Base-by-base conservation (phyloP, 2,797 vertebrate genomes). In the Craterocephalus amniculus region DNA sequence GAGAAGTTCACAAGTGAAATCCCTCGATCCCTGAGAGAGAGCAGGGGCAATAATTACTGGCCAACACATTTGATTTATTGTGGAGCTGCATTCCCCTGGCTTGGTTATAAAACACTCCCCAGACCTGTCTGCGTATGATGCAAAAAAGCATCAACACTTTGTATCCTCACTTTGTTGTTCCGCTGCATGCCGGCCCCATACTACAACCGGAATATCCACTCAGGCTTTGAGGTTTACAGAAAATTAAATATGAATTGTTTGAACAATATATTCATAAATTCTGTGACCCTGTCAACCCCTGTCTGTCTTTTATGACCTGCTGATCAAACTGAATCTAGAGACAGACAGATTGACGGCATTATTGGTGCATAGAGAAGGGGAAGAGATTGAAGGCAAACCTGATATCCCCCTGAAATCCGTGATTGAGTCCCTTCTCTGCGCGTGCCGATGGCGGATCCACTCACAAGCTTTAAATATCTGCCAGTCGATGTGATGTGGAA, bases 1-100 rank as follows among this genome's bases (percentile, higher is more conserved):
- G 75, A 63, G 73, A 88, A 76, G 89, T 81, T 85, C 83, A 84
- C 40, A 52, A 74, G 84, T 78, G 78, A 88, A 91, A 87, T 86
- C 88, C 83, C 87, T 54, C 55, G 58, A 64, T 76, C 83, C 83
- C 65, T 18, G 68, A 32, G 74, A 86, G 76, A 79, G 78, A 84
- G 79, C 72, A 63, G 62, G 80, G 58, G 85, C 85, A 87, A 87
- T 91, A 91, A 90, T 90, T 89, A 91, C 83, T 61, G 83, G 76
- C 70, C 79, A 77, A 72, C 81, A 79, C 60, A 55, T 92, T 83
- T 90, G 84, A 91, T 88, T 89, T 87, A 87, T 88, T 72, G 80
- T 68, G 43, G 68, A 60, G 20, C 61, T 48, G 13, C 51, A 62
- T 73, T 86, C 84, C 66, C 74, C 61, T 55, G 83, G 71, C 58